Percentiles rank a stretch among this genome's conserved stretches.
phyloP scores from a whole-genome alignment of 2,888 invertebrate genomes.

The Ischnura elegans region DNA sequence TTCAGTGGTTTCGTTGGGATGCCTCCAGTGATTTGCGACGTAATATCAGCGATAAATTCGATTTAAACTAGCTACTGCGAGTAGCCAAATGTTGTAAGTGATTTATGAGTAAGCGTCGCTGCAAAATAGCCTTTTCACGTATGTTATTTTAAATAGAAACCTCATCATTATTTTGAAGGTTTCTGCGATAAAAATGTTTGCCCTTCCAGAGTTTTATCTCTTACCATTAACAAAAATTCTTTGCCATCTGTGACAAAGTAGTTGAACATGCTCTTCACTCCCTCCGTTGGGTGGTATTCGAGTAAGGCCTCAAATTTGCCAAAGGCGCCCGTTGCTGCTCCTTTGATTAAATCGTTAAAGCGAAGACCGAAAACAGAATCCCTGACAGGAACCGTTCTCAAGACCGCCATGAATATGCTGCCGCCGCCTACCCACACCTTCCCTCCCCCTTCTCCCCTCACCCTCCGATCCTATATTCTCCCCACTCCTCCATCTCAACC shows the following conservation, averaged over 20 bases:
- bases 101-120: no score
- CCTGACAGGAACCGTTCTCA: slow-evolving; percentile 8
- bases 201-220: no score
- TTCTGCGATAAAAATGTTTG: no score
- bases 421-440: neutral
- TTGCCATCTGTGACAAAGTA: neutral
- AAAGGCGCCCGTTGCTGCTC: neutral
- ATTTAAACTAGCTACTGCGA: no score
- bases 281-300: neutral
- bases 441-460: neutral
- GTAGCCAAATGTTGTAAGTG: no score
- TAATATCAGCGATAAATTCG: no score
- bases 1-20: no score
- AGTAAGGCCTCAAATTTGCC: neutral
- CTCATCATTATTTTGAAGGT: no score
- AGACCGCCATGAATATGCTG: slow-evolving; percentile 25
- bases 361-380: neutral
- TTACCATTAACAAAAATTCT: neutral
- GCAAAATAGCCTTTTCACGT: no score
- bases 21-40: no score
- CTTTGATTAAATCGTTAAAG: slow-evolving; percentile 5
- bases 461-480: neutral
- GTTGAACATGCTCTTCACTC: neutral
- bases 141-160: no score
- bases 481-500: neutral